Base-by-base conservation (phyloP, 2,797 vertebrate genomes). In the Phrynocephalus guinanensis region DNA sequence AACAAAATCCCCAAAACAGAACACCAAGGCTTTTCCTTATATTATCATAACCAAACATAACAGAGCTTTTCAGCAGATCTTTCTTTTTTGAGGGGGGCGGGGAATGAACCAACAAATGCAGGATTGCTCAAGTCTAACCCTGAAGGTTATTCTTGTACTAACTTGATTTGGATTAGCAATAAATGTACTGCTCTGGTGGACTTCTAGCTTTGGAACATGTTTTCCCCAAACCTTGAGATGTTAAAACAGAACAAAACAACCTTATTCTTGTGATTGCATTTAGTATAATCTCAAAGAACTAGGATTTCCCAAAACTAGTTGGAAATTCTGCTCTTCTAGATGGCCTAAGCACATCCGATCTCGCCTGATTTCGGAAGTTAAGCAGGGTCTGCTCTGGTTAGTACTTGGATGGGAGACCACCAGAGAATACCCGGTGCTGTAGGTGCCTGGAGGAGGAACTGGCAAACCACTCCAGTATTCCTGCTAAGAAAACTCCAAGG, bases 11-110 rank as follows among this genome's bases (percentile, higher is more conserved):
- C 26, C 26, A 68, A 24, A 68, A 26, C 6, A 72, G 38, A 75
- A 20, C 52, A 63, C 60, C 44, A 48, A 26, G 0, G 0, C 3
- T 0, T 28, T 70, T 66, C 16, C 16, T 63, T 15, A 60, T 26
- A 63, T 52, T 71, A 78, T 84, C 48, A 89, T 77, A 83, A 80
- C 11, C 66, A 86, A 3, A 87, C 9, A 89, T 81, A 91, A 44
- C 1, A 89, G 71, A 87, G 22, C 79, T 71, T 3, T 66, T 71
- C 84, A 28, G 77, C 72, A 20, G 15, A 8, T 82, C 79, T 89
- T 44, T 82, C 79, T 89, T 44, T 84, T 63, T 10, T 15, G 26
- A 0, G 50, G 84, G 1, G 50, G 84, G 50, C 44, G 84, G 1
- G 0, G 26, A 83, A 44, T 70, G 79, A 68, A 28, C 20, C 63